Evolutionary conservation across 2,888 invertebrate genomes (phyloP).

Genomic region (Chrysina gloriosa): DNA sequence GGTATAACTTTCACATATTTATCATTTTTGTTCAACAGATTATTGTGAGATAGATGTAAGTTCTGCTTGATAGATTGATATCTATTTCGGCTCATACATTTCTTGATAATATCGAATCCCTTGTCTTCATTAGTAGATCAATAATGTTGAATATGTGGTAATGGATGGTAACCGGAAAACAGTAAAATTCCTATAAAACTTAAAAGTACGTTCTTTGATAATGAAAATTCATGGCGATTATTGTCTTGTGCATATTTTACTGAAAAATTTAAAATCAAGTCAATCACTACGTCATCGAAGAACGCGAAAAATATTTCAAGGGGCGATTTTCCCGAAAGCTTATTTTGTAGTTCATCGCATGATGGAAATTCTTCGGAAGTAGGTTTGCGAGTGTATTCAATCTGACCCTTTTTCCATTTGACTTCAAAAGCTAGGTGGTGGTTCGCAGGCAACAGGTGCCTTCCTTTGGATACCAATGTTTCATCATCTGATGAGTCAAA

Average conservation of each 20-base stretch:
- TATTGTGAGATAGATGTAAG: conserved; percentile 50
- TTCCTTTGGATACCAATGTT: too few relatives aligned
- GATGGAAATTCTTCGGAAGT: neutral
- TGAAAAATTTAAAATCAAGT: too few relatives aligned
- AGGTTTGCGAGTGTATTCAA: neutral
- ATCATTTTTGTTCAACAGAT: conserved; percentile 47
- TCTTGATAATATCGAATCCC: conserved; percentile 45
- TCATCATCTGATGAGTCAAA: conserved; percentile 45
- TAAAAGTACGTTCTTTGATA: too few relatives aligned
- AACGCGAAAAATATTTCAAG: too few relatives aligned
- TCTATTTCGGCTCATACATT: conserved; percentile 45
- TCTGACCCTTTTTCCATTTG: neutral
- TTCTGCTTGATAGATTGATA: conserved; percentile 49
- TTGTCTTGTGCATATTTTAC: too few relatives aligned
- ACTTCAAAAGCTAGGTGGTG: neutral
- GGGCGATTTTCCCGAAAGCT: neutral
- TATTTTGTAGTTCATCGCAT: too few relatives aligned
- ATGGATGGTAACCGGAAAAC: conserved; percentile 30
- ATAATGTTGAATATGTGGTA: conserved; percentile 16
- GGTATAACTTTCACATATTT: conserved; percentile 52
- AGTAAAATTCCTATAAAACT: conserved; percentile 3
- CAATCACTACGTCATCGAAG: too few relatives aligned
- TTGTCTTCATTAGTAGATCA: conserved; percentile 42
- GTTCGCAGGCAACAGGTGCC: neutral
- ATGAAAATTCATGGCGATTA: too few relatives aligned